Evolutionary conservation across 2,888 invertebrate genomes (phyloP).

Genomic region (Agrochola lota): DNA sequence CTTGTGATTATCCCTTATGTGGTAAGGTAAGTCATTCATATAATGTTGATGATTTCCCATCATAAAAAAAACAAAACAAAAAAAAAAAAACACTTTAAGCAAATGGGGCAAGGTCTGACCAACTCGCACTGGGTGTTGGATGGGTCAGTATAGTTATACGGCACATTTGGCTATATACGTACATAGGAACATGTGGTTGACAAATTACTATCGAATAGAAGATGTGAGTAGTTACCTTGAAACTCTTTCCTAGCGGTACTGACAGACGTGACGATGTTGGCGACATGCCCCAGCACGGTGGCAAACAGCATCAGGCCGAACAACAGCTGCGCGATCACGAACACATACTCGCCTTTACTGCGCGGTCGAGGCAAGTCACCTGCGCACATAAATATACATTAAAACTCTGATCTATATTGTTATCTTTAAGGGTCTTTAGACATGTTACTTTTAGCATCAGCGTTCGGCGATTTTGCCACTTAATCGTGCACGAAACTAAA

Average conservation of each 20-base stretch:
- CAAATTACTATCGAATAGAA: neutral
- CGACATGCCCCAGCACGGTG: conserved; percentile 98
- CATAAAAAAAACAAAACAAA: no score
- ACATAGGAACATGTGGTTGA: neutral
- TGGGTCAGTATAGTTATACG: neutral
- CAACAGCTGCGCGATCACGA: conserved; percentile 98
- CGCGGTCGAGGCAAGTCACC: conserved; percentile 96
- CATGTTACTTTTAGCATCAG: neutral
- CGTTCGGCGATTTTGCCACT: neutral
- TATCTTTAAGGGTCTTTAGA: neutral
- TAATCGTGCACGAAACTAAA: no score
- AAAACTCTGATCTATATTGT: neutral
- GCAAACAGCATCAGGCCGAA: conserved; percentile 98
- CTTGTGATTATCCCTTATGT: no score
- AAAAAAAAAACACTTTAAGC: no score
- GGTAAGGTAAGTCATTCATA: no score
- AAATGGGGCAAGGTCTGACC: neutral
- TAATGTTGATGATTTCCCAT: no score
- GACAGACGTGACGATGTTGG: conserved; percentile 99
- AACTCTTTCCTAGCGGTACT: conserved; percentile 99
- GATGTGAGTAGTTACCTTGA: conserved; percentile 93
- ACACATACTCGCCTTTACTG: conserved; percentile 98
- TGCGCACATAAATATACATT: conserved; percentile 64
- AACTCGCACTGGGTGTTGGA: neutral
- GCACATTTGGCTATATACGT: neutral